Conservation (phyloP, 1,140 invertebrate genomes). For the Rhagoletis pomonella region DNA sequence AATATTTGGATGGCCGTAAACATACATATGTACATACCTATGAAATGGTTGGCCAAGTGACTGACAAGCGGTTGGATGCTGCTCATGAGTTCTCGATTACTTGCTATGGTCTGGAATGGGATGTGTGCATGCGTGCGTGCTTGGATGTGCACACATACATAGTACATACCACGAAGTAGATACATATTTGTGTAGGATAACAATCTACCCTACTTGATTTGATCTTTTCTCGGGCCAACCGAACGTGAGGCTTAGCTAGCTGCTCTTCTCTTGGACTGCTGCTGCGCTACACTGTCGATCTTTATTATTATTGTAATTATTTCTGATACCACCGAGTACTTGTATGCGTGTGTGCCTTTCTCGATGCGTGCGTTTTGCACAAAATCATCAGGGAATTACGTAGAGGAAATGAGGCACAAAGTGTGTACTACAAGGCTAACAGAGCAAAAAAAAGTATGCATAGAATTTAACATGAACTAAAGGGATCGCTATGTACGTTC, state of each 20-base stretch:
- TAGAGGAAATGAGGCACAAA: background rate
- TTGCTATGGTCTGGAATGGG: background rate
- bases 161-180: no score
- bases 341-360: background rate
- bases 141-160: background rate
- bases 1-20: constrained; percentile 33
- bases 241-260: background rate
- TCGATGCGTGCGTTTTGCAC: constrained; percentile 2
- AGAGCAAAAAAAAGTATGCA: no score
- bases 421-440: background rate
- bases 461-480: no score
- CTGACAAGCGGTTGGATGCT: constrained; percentile 32
- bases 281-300: constrained; percentile 26
- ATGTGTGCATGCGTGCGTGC: background rate
- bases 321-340: constrained; percentile 2
- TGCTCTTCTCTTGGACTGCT: background rate
- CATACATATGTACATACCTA: background rate
- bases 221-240: constrained; percentile 16
- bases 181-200: constrained; percentile 3
- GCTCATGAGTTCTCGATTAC: constrained; percentile 3
- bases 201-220: constrained; percentile 27
- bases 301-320: background rate
- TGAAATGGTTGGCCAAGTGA: constrained; percentile 46
- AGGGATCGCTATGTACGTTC: no score
- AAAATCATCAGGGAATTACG: constrained; percentile 14